Evolutionary conservation across 2,888 invertebrate species (phyloP), one percentile per base, ranked within the genome.

Genomic region (Mesopsocus fuscifrons): DNA sequence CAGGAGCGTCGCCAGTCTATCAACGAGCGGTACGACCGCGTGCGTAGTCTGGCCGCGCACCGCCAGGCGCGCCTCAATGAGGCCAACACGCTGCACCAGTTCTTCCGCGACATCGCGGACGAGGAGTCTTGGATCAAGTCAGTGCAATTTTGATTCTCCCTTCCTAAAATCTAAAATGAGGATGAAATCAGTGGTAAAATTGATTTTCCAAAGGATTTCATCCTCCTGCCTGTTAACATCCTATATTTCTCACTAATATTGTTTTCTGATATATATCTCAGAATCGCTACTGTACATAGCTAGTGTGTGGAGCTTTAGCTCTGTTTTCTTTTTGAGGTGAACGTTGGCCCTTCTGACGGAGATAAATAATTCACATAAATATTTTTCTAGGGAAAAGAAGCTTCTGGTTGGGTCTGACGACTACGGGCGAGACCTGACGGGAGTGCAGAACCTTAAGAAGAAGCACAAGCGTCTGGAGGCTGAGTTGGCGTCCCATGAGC

Each of bases 91-190:
- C 72, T 98, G 58, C 97, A 98, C 63, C 97, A 98, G 66, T 98
- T 98, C 81, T 91, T 97, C 75, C 69, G 97, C 43, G 97, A 98
- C 59, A 94, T 98, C 59, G 97, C 97, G 49, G 97, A 98, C 58
- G 97, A 98, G 65, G 97, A 98, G 64, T 91, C 92, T 5, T 98
- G 97, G 97, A 97, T 98, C 61, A 97, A 94, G 79, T 78, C 47
- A 59, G 64, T 55, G 33, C n/a, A n/a, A n/a, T n/a, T n/a, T n/a
- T 3, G 18, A 17, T 41, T 18, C 15, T n/a, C 17, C n/a, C n/a
- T n/a, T n/a, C n/a, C n/a, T n/a, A n/a, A n/a, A n/a, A n/a, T n/a
- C n/a, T n/a, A n/a, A n/a, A n/a, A n/a, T n/a, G n/a, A n/a, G n/a
- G n/a, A n/a, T n/a, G n/a, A n/a, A n/a, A n/a, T n/a, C n/a, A n/a